Evolutionary conservation across 2,888 invertebrate genomes (phyloP).

Genomic region (Prosapia bicincta): DNA sequence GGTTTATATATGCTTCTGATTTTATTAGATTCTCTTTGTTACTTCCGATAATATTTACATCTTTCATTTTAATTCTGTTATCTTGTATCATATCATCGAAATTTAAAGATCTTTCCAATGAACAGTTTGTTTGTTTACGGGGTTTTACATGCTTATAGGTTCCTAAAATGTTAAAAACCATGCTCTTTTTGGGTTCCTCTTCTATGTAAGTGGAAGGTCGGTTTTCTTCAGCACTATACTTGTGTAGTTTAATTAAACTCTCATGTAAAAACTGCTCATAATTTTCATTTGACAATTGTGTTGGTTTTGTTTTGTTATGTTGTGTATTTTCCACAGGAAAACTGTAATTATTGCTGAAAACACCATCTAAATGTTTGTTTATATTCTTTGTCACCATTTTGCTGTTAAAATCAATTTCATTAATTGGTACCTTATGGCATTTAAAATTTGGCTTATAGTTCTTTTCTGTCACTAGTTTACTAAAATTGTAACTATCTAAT

Average conservation of each 20-base stretch:
- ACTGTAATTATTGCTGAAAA: too few relatives aligned
- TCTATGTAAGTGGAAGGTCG: background rate
- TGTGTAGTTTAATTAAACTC: background rate
- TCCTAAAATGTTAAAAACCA: background rate
- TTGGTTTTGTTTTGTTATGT: too few relatives aligned
- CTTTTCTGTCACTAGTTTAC: background rate
- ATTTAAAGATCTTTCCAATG: background rate
- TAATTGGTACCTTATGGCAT: background rate
- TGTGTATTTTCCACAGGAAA: too few relatives aligned
- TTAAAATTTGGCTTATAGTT: background rate
- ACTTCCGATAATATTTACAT: background rate
- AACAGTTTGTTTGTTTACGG: background rate
- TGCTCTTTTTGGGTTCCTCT: background rate
- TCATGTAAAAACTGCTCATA: background rate
- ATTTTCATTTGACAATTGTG: background rate
- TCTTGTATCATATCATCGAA: background rate
- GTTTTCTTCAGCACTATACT: background rate
- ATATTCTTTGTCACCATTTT: background rate
- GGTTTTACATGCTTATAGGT: background rate
- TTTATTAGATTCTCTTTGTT: background rate
- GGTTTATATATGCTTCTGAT: too few relatives aligned
- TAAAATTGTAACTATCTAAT: background rate
- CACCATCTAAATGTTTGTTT: too few relatives aligned
- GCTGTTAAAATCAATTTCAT: background rate
- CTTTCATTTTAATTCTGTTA: background rate